Conservation (phyloP, 2,797 vertebrate species). For the Tolypeutes matacus region DNA sequence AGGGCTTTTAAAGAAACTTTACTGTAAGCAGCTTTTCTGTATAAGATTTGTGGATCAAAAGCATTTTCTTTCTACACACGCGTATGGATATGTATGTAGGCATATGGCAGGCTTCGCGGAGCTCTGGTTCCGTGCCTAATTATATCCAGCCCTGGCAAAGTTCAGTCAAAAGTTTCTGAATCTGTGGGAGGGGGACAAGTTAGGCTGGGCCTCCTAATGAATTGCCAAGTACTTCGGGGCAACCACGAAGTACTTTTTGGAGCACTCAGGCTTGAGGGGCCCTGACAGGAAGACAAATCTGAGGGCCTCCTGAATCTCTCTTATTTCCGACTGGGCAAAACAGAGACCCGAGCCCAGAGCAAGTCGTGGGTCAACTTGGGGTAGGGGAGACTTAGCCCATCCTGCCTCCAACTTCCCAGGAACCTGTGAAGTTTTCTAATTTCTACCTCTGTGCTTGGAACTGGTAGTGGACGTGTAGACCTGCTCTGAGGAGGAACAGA, state of each 20-base stretch:
- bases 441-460: background rate
- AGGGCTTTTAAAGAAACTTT: slow-evolving; percentile 62
- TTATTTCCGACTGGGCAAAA: background rate
- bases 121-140: slow-evolving; percentile 63
- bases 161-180: slow-evolving; percentile 45
- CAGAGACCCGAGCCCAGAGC: background rate
- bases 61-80: slow-evolving; percentile 65
- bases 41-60: slow-evolving; percentile 74
- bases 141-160: slow-evolving; percentile 64
- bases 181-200: slow-evolving; percentile 9
- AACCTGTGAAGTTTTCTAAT: background rate
- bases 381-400: background rate
- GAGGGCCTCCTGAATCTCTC: background rate
- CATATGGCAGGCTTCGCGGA: slow-evolving; percentile 55
- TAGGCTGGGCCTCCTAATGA: background rate
- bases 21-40: slow-evolving; percentile 66
- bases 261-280: background rate
- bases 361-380: background rate
- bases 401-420: background rate
- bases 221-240: background rate
- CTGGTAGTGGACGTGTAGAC: background rate
- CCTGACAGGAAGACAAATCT: slow-evolving; percentile 14
- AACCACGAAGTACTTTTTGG: background rate
- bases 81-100: slow-evolving; percentile 16
- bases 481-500: background rate